Evolutionary conservation across 2,888 invertebrate genomes (phyloP).

Genomic region (Agrotis ipsilon): DNA sequence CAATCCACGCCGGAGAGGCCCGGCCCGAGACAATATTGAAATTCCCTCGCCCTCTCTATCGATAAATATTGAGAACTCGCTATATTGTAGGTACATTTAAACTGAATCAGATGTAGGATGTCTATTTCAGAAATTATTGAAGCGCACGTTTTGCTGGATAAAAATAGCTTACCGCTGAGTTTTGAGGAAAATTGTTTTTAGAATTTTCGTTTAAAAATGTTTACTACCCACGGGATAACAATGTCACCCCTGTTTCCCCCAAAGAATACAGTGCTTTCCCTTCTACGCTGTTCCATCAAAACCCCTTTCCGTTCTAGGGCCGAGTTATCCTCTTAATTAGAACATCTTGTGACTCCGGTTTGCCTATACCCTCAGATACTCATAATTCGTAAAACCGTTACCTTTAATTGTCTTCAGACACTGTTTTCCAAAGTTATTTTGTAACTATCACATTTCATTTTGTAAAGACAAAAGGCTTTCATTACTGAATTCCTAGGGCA

Average conservation of each 20-base stretch:
- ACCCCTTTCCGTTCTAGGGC: no score
- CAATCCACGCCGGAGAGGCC: slow-evolving; percentile 57
- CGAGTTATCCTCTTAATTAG: no score
- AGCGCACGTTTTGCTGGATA: neutral
- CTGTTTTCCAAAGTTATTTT: neutral
- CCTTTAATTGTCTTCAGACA: neutral
- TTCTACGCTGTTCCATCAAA: no score
- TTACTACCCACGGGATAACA: no score
- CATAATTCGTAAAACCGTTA: neutral
- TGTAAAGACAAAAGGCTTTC: no score
- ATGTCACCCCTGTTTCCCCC: no score
- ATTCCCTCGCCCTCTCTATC: slow-evolving; percentile 54
- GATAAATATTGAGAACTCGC: slow-evolving; percentile 57
- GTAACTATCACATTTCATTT: neutral
- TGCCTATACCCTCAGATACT: no score
- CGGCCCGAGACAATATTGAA: slow-evolving; percentile 67
- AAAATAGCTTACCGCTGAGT: neutral
- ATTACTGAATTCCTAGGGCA: neutral
- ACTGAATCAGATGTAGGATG: slow-evolving; percentile 22
- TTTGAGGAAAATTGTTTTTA: no score
- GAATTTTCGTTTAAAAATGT: no score
- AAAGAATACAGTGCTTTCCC: no score
- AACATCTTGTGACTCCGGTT: no score
- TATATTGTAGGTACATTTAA: slow-evolving; percentile 39
- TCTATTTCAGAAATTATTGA: slow-evolving; percentile 11